Evolutionary conservation across 2,797 vertebrate genomes (phyloP), one percentile per base, ranked within the genome.

Genomic region (Fistularia tabacaria): DNA sequence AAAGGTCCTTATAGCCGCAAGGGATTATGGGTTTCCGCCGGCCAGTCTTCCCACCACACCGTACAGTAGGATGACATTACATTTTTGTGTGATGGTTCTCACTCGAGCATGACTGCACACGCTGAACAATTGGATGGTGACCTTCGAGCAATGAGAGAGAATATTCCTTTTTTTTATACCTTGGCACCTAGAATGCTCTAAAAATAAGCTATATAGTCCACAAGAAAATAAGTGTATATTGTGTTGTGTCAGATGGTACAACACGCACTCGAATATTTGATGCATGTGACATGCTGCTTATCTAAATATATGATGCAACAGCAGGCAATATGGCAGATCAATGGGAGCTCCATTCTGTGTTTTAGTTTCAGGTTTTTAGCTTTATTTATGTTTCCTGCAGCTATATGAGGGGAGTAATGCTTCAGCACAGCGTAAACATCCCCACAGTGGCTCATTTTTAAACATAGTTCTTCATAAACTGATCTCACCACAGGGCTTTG

Each of bases 401-500:
- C 73, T 54, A 69, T 55, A 77, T 66, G 74, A 81, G 79, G 73
- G 69, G 49, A 66, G 48, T 73, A 83, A 80, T 82, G 80, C 13
- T 76, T 85, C 81, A 82, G 80, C 76, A 49, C 36, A 42, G 60
- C 49, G 48, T 77, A 81, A 83, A 81, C 71, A 75, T 74, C 65
- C 25, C 81, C 66, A 55, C 73, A 66, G 80, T 77, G 80, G 60
- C 75, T 81, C 57, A 54, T 81, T 79, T 74, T 82, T 80, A 82
- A 85, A 84, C 71, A 69, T 66, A 62, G 76, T 53, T 62, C 78
- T 84, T 70, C 75, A 71, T 61, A 77, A 80, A 74, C 76, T 68
- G 69, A 79, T 78, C 70, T 72, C 54, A 83, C 84, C 74, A n/a
- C 80, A 54, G 76, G 82, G 81, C 77, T 73, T 80, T 82, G 77